Evolutionary conservation across 2,888 invertebrate genomes (phyloP), one percentile per base, ranked within the genome.

Genomic region (Nemurella pictetii): DNA sequence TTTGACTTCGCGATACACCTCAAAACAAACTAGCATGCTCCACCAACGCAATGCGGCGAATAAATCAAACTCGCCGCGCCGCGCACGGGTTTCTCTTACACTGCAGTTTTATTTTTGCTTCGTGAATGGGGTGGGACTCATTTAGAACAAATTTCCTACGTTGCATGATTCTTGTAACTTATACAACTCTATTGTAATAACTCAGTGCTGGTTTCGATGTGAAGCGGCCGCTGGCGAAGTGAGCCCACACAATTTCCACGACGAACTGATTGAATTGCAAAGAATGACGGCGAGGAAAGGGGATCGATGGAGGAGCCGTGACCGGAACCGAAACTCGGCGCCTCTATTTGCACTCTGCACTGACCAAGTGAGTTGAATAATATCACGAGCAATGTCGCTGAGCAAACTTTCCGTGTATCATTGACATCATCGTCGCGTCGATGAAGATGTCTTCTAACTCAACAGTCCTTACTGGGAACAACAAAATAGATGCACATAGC

Each of bases 1-100:
- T 55, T 55, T 72, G 82, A 82, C 82, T 20, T 27, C 55, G 55
- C 78, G 30, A 72, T 82, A 82, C 82, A 82, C 82, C 82, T 82
- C 82, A 29, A 82, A 55, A 36, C 35, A 81, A 81, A 81, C 80
- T 81, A 35, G 25, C 20, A 35, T 15, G 32, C 29, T 36, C 25
- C 80, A 30, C 32, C 28, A 75, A 75, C 75, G 80, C 35, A 81
- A 81, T 81, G 36, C 29, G 80, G 30, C 26, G 26, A 20, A 82
- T 82, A 82, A 82, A 82, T 82, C 82, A 82, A 78, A 78, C 78
- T n/a, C 27, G 28, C n/a, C n/a, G n/a, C n/a, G 15, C 26, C 27
- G 75, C 80, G 36, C 27, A 3, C 26, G 26, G 27, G 12, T 55
- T 72, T 82, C 82, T 82, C 82, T 80, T 35, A 20, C 20, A 28